Conservation (phyloP, 2,113 vertebrate genomes). For the Oenanthe melanoleuca region DNA sequence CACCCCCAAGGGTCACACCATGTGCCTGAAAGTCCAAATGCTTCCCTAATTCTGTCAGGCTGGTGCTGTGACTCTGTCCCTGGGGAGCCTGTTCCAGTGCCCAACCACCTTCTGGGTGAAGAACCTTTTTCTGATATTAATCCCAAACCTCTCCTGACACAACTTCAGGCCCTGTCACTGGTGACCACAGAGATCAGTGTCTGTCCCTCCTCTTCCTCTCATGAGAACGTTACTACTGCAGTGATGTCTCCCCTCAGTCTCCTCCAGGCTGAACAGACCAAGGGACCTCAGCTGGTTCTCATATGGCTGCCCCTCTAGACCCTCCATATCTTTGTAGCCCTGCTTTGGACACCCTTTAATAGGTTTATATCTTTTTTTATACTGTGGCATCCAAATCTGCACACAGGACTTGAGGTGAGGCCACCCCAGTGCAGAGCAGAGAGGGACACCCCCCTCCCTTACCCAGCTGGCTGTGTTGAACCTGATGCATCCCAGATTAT, state of each 20-base stretch:
- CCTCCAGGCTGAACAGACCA: background rate
- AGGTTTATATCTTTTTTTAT: background rate
- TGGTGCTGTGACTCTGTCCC: background rate
- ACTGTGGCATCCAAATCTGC: background rate
- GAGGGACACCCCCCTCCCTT: rapidly evolving
- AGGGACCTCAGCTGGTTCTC: background rate
- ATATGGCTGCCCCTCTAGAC: rapidly evolving
- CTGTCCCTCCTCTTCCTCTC: background rate
- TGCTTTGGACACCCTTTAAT: background rate
- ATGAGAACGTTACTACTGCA: rapidly evolving
- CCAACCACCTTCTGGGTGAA: background rate
- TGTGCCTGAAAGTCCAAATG: background rate
- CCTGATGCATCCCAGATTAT: background rate
- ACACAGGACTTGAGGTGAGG: rapidly evolving
- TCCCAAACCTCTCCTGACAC: background rate
- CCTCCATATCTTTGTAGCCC: background rate
- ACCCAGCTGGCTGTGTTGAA: rapidly evolving
- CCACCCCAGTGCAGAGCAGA: rapidly evolving
- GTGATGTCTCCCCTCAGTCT: background rate
- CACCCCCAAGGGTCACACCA: background rate
- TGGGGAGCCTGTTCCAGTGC: background rate
- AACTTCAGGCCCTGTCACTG: background rate
- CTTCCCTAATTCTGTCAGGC: background rate
- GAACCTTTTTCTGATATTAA: background rate
- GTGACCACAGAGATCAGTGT: background rate